A percentile compares a stretch with the other conserved stretches of the same genome.
These are phyloP conservation scores for Penaeus japonicus DNA, from an alignment of 1,140 invertebrate genomes.

Conservation along the genomic window DNA sequence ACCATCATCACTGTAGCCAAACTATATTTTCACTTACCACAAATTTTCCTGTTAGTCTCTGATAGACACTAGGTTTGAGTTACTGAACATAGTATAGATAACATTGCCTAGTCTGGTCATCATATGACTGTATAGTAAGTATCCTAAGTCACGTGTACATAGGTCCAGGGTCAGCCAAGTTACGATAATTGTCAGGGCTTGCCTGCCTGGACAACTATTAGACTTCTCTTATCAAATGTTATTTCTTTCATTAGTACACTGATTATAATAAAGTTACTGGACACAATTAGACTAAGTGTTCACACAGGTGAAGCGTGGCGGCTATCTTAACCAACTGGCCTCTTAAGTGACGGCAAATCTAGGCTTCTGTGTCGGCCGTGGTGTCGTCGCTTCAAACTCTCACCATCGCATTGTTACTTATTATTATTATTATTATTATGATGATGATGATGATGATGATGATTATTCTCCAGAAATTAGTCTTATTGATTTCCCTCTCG, in stretches of 20 bases:
- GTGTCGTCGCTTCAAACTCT: slow-evolving; percentile 28
- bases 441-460: too few relatives aligned
- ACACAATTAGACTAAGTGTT: not conserved
- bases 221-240: not conserved
- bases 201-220: too few relatives aligned
- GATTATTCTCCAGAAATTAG: slow-evolving; percentile 39
- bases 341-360: slow-evolving; percentile 17
- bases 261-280: not conserved
- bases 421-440: not conserved
- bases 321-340: not conserved
- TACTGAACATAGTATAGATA: slow-evolving; percentile 49
- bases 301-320: not conserved
- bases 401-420: slow-evolving; percentile 45
- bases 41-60: slow-evolving; percentile 52
- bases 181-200: not conserved
- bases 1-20: slow-evolving; percentile 51
- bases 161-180: not conserved
- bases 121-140: slow-evolving; percentile 51
- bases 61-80: slow-evolving; percentile 54
- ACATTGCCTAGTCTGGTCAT: slow-evolving; percentile 53
- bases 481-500: slow-evolving; percentile 48
- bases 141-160: slow-evolving; percentile 48
- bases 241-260: not conserved
- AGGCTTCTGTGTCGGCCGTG: slow-evolving; percentile 44
- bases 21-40: slow-evolving; percentile 52